Evolutionary conservation across 2,888 invertebrate genomes (phyloP).

Genomic region (Drosophila kanekoi): DNA sequence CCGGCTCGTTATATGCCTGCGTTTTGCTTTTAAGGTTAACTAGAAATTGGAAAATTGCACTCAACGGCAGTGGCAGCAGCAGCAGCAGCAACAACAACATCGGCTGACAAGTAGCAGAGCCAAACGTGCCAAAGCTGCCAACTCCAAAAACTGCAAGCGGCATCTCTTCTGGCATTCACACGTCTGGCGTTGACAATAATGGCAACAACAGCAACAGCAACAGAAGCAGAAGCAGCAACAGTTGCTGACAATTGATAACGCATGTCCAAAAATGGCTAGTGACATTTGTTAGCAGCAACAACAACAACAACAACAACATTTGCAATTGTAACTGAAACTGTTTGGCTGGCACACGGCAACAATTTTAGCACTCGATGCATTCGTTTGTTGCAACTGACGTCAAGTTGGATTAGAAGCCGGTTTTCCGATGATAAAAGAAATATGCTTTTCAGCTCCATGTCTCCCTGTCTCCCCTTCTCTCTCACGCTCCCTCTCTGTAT

Average conservation of each 20-base stretch:
- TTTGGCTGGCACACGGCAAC: constrained; percentile 19
- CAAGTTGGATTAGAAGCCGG: constrained; percentile 32
- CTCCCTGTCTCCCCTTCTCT: not conserved
- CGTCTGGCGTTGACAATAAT: constrained; percentile 47
- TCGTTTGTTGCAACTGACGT: constrained; percentile 31
- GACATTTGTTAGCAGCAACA: constrained; percentile 40
- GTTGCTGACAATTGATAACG: constrained; percentile 63
- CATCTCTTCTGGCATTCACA: constrained; percentile 52
- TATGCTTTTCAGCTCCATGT: not conserved
- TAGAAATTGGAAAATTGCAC: constrained; percentile 77
- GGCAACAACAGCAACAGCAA: constrained; percentile 16
- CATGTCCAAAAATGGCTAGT: constrained; percentile 56
- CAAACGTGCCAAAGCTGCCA: constrained; percentile 67
- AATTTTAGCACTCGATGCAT: constrained; percentile 14
- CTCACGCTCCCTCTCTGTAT: not conserved
- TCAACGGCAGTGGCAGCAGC: constrained; percentile 27
- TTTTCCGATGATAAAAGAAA: constrained; percentile 11
- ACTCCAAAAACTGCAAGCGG: constrained; percentile 33
- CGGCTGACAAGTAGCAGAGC: constrained; percentile 32
- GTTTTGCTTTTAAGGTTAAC: constrained; percentile 64
- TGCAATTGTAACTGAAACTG: constrained; percentile 47
- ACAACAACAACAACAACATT: constrained; percentile 12
- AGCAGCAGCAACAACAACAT: constrained; percentile 8
- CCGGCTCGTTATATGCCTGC: constrained; percentile 55
- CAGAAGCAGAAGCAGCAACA: constrained; percentile 26